Conservation (phyloP, 1,140 invertebrate genomes). For the Scaptodrosophila lebanonensis region DNA sequence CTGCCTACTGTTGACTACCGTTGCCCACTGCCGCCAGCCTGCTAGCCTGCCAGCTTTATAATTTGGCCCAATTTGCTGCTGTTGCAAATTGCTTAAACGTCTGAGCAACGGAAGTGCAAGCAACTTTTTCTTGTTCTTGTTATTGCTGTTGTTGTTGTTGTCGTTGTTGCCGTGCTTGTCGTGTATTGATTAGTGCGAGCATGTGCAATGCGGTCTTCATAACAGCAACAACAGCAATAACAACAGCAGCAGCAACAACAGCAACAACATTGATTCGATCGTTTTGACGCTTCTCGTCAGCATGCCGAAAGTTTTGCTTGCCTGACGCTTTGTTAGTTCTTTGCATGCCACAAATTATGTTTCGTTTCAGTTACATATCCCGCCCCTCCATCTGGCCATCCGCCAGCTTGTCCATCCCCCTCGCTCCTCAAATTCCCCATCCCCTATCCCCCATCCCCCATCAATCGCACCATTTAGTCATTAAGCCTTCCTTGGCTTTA, state of each 20-base stretch:
- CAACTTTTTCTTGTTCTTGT: constrained; percentile 19
- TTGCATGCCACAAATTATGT: constrained; percentile 72
- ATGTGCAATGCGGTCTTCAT: too few species aligned
- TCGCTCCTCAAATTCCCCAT: too few species aligned
- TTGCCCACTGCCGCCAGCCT: not conserved
- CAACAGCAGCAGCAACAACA: not conserved
- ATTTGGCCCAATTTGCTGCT: constrained; percentile 73
- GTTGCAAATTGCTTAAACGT: constrained; percentile 67
- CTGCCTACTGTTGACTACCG: not conserved
- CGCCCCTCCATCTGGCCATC: not conserved
- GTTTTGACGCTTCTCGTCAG: constrained; percentile 69
- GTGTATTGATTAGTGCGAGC: constrained; percentile 40
- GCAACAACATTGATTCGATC: constrained; percentile 52
- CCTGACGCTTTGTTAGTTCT: constrained; percentile 67
- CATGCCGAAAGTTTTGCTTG: constrained; percentile 54
- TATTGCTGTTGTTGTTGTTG: constrained; percentile 6
- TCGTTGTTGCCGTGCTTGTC: constrained; percentile 5
- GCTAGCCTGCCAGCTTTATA: constrained; percentile 29
- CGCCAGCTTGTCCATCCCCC: constrained; percentile 6
- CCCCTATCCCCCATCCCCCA: too few species aligned
- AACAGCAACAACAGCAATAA: not conserved
- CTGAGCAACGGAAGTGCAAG: constrained; percentile 67
- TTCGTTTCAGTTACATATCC: constrained; percentile 2
- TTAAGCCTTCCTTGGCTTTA: too few species aligned
- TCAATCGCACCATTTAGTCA: too few species aligned